Evolutionary conservation across 1,140 invertebrate species (phyloP).

Genomic region (Drosophila repletoides): DNA sequence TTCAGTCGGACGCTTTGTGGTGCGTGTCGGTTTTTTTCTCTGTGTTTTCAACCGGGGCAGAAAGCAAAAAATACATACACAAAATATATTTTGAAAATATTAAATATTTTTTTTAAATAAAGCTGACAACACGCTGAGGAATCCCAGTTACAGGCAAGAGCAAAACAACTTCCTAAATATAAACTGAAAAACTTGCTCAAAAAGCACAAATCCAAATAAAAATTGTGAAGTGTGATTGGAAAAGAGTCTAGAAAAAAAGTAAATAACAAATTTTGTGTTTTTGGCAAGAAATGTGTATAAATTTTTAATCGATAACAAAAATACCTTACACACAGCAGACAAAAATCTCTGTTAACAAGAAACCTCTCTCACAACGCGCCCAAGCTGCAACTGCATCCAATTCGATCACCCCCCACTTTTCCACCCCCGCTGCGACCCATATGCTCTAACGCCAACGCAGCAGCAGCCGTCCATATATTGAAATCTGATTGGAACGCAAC

Average conservation of each 20-base stretch:
- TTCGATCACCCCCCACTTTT: background rate
- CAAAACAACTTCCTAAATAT: no score
- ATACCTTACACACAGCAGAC: slow-evolving; percentile 5
- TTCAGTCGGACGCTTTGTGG: slow-evolving; percentile 19
- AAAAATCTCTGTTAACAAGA: slow-evolving; percentile 11
- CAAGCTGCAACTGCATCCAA: slow-evolving; percentile 10
- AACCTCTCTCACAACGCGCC: no score
- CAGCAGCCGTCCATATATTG: slow-evolving; percentile 24
- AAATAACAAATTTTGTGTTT: background rate
- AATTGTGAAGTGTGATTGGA: background rate
- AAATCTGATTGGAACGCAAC: slow-evolving; percentile 29
- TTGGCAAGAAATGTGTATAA: slow-evolving; percentile 15
- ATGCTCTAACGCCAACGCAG: slow-evolving; percentile 25
- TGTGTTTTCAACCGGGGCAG: slow-evolving; percentile 39
- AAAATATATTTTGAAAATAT: no score
- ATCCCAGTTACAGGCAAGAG: no score
- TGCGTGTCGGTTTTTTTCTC: slow-evolving; percentile 37
- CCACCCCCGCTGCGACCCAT: slow-evolving; percentile 13
- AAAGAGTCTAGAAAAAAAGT: background rate
- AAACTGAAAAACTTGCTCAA: background rate
- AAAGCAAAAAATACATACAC: slow-evolving; percentile 42
- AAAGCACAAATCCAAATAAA: background rate
- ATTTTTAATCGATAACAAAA: slow-evolving; percentile 25
- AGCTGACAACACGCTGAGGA: background rate
- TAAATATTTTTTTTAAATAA: slow-evolving; percentile 15